Conservation (phyloP, 2,888 invertebrate species). For the Operophtera brumata region DNA sequence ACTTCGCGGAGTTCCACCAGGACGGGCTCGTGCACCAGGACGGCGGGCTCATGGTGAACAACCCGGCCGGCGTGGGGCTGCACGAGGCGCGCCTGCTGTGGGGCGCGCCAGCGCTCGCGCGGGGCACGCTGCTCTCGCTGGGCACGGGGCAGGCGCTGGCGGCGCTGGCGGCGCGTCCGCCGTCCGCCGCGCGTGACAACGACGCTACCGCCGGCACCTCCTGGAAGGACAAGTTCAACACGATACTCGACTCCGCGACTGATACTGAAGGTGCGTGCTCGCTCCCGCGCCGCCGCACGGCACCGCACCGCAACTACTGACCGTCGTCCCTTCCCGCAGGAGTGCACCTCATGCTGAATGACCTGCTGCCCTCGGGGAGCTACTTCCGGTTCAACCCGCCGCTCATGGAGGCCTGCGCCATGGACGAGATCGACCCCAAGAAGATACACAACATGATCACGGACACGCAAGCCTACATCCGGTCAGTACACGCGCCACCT, state of each 20-base stretch:
- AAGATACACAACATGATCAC: constrained; percentile 85
- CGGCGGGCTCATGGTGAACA: constrained; percentile 92
- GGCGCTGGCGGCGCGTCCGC: constrained; percentile 23
- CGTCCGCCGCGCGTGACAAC: constrained; percentile 23
- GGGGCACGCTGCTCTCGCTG: constrained; percentile 87
- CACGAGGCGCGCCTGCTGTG: constrained; percentile 92
- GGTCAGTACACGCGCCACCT: constrained; percentile 32
- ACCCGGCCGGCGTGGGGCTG: constrained; percentile 92
- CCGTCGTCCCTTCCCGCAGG: constrained; percentile 79
- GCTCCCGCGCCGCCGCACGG: constrained; percentile 59
- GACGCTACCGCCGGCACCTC: constrained; percentile 54
- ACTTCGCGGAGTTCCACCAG: constrained; percentile 90
- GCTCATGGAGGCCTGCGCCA: constrained; percentile 86
- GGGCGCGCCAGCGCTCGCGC: constrained; percentile 85
- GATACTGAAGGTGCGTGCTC: constrained; percentile 87
- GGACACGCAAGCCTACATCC: constrained; percentile 87
- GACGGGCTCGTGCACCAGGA: constrained; percentile 79
- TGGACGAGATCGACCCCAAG: constrained; percentile 89
- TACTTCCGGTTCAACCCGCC: constrained; percentile 96
- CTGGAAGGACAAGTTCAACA: constrained; percentile 89
- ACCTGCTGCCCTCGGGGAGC: constrained; percentile 85
- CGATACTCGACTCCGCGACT: constrained; percentile 91
- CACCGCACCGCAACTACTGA: constrained; percentile 88
- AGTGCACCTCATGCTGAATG: constrained; percentile 88
- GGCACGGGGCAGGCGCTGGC: constrained; percentile 85